Percentiles rank a stretch among this genome's conserved stretches.
Conservation (phyloP, 2,797 vertebrate species). For the Capromys pilorides region DNA sequence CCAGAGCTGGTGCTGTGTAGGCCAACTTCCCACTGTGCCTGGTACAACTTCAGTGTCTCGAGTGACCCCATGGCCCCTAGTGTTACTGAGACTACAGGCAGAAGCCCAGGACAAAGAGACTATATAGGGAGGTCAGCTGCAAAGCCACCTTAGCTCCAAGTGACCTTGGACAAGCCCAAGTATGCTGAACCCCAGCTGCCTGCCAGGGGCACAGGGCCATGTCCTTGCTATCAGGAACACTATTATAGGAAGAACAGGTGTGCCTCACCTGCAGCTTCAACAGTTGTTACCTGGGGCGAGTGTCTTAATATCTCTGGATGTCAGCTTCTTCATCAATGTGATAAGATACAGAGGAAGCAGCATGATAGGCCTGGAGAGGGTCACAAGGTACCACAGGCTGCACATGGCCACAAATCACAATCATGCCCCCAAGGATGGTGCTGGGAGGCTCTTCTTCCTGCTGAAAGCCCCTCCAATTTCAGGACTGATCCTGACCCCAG, state of each 20-base stretch:
- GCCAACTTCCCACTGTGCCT: background rate
- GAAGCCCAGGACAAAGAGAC: background rate
- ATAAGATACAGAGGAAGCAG: rapidly evolving
- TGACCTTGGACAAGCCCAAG: background rate
- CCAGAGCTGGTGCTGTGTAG: background rate
- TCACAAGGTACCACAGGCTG: no score
- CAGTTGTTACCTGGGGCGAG: background rate
- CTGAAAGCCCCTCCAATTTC: background rate
- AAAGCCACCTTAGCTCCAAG: rapidly evolving
- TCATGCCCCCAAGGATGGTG: background rate
- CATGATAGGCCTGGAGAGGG: background rate
- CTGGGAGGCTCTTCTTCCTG: background rate
- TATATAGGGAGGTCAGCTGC: background rate
- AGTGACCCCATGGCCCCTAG: background rate
- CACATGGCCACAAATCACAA: background rate
- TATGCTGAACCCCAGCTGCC: background rate
- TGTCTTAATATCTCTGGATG: background rate
- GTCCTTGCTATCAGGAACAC: background rate
- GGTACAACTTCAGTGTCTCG: background rate
- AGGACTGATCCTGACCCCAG: background rate
- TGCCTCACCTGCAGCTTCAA: background rate
- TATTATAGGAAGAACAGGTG: background rate
- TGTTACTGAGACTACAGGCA: background rate
- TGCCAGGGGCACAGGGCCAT: rapidly evolving
- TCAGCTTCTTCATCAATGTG: background rate